Percentiles rank a stretch among this genome's conserved stretches.
Evolutionary conservation across 2,113 vertebrate genomes (phyloP).

Genomic region (Oostethus manadensis): DNA sequence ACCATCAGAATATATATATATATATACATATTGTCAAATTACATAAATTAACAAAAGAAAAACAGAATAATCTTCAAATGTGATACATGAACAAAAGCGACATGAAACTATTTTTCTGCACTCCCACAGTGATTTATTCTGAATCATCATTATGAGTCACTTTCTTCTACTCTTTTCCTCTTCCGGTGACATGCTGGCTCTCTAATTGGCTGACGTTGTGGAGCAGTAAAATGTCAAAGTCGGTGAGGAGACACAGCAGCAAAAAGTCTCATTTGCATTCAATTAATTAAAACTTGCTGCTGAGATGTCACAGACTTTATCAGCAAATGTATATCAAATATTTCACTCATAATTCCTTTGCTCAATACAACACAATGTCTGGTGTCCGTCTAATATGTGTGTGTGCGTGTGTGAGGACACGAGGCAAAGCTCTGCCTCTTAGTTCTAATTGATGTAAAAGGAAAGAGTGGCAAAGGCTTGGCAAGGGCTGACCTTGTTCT

Average conservation of each 20-base stretch:
- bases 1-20: not conserved
- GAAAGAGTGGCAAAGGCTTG: conserved; percentile 81
- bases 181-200: conserved; percentile 18
- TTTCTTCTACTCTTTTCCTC: conserved; percentile 14
- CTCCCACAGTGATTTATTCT: not conserved
- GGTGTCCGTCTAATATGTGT: conserved; percentile 1
- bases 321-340: conserved; percentile 10
- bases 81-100: not conserved
- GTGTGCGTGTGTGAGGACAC: conserved; percentile 21
- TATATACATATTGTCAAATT: not conserved
- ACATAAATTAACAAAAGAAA: not conserved
- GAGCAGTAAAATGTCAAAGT: conserved; percentile 34
- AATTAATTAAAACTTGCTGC: conserved; percentile 74
- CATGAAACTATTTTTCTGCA: not conserved
- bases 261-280: conserved; percentile 70
- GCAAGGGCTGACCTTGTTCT: conserved; percentile 84
- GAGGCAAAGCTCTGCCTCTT: conserved; percentile 40
- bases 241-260: conserved; percentile 32
- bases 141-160: conserved; percentile 12
- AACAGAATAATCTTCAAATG: not conserved
- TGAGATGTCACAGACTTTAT: not conserved
- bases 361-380: not conserved
- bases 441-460: conserved; percentile 91
- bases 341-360: conserved; percentile 35
- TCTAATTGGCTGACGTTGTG: conserved; percentile 52